phyloP scores from a whole-genome alignment of 2,797 vertebrate genomes.

The Sebastes dallii region DNA sequence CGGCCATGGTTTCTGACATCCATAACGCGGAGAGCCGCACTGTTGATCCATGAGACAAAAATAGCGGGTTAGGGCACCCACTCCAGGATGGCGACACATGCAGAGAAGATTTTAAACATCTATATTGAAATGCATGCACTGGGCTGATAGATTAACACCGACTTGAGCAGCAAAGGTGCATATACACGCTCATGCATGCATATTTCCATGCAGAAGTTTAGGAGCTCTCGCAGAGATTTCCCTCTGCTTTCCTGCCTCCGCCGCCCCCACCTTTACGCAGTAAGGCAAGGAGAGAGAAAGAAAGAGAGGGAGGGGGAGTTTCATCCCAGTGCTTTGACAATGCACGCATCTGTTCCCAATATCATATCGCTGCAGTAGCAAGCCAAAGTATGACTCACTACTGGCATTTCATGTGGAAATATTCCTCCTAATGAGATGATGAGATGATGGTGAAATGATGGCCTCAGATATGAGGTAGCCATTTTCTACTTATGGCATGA shows the following conservation, averaged over 20 bases:
- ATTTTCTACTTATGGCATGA: background rate
- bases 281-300: background rate
- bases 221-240: conserved; percentile 19
- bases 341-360: conserved; percentile 23
- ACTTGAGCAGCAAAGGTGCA: background rate
- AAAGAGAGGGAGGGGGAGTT: background rate
- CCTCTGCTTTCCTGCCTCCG: conserved; percentile 27
- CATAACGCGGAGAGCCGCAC: conserved; percentile 70
- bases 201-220: conserved; percentile 22
- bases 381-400: conserved; percentile 68
- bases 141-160: conserved; percentile 13
- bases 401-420: conserved; percentile 83
- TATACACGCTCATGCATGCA: background rate
- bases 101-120: conserved; percentile 29
- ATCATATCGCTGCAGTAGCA: conserved; percentile 5
- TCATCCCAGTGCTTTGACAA: conserved; percentile 20
- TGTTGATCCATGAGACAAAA: conserved; percentile 78
- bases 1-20: conserved; percentile 85
- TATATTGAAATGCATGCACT: background rate
- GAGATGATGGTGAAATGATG: conserved; percentile 75
- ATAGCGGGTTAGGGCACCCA: conserved; percentile 60
- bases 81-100: conserved; percentile 42
- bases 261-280: conserved; percentile 36
- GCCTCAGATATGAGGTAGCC: background rate
- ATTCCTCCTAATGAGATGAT: conserved; percentile 70